Base-by-base conservation (phyloP, 1,140 invertebrate genomes). In the Solenopsis invicta region DNA sequence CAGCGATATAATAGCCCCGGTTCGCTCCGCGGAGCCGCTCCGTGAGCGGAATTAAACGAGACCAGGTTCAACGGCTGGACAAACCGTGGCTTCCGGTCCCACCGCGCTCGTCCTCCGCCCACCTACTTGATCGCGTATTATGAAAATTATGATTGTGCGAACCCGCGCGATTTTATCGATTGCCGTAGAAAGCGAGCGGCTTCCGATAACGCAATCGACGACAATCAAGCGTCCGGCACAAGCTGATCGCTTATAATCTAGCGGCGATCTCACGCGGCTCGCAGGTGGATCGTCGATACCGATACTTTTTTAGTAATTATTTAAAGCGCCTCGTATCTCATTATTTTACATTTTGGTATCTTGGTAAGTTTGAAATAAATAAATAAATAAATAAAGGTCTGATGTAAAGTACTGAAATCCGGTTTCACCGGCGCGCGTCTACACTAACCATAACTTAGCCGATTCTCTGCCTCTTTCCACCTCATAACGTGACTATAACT, bases 21-120 rank as follows among this genome's bases (percentile, higher is more conserved):
- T 90, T 91, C 77, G 76, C 74, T 77, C 9, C 86, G 85, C 77
- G 87, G 18, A 85, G 89, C 72, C 71, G 78, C 72, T 90, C 77
- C 87, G 87, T 90, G 89, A 90, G 74, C 84, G 84, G 90, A 91
- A 91, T 91, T 90, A 90, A 91, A 90, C 90, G 84, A 88, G 87
- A 88, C 77, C 72, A 87, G 89, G 89, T 90, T 90, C 89, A 90
- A 90, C 86, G 89, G 78, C 86, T 90, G 81, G 86, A 86, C 89
- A 77, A 90, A 90, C 86, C 89, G 89, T 90, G 86, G 89, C 86
- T 90, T 90, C 89, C 89, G 89, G 86, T 90, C 86, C 45, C 59
- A 77, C n/a, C 82, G 34, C 21, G 29, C 41, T 37, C n/a, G 16
- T 52, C 50, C 64, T 13, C 54, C 75, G 18, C 86, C 54, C 72